These are phyloP conservation scores for Listrodromus nycthemerus DNA, from an alignment of 2,888 invertebrate species.

Conservation along the genomic window DNA sequence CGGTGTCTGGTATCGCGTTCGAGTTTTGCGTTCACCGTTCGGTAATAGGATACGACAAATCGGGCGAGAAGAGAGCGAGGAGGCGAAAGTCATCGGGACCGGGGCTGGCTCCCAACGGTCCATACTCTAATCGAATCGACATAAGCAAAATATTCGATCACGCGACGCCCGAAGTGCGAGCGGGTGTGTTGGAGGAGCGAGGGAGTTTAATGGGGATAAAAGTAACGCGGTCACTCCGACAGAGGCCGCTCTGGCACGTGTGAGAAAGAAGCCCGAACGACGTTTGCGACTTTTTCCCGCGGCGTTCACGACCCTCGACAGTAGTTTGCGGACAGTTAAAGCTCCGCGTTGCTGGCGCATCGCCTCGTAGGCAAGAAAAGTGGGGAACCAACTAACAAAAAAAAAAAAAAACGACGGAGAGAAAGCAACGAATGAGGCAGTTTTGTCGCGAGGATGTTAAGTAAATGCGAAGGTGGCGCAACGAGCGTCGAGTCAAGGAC, in stretches of 20 bases:
- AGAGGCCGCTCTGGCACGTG: neutral
- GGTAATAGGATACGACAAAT: slow-evolving; percentile 69
- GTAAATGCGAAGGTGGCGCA: slow-evolving; percentile 59
- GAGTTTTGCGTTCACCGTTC: slow-evolving; percentile 56
- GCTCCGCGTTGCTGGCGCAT: neutral
- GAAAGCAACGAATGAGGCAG: slow-evolving; percentile 1
- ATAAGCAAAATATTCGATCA: slow-evolving; percentile 63
- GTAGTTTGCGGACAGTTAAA: slow-evolving; percentile 24
- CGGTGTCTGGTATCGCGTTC: slow-evolving; percentile 66
- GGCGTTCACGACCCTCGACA: slow-evolving; percentile 12
- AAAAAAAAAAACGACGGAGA: slow-evolving; percentile 30
- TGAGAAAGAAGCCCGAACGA: slow-evolving; percentile 13
- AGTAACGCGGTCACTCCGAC: slow-evolving; percentile 16
- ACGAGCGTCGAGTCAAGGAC: slow-evolving; percentile 7
- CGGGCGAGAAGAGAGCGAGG: slow-evolving; percentile 59
- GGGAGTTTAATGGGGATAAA: slow-evolving; percentile 8
- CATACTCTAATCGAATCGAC: slow-evolving; percentile 69
- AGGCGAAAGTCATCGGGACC: slow-evolving; percentile 63
- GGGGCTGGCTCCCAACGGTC: slow-evolving; percentile 60
- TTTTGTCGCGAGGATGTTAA: slow-evolving; percentile 27
- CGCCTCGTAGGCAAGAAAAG: slow-evolving; percentile 19
- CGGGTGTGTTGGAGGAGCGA: neutral
- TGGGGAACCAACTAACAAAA: neutral
- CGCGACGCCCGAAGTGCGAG: slow-evolving; percentile 41
- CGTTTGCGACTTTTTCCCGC: slow-evolving; percentile 23